A percentile compares a stretch with the other conserved stretches of the same genome.
Conservation (phyloP, 2,113 vertebrate species). For the Trichechus manatus region DNA sequence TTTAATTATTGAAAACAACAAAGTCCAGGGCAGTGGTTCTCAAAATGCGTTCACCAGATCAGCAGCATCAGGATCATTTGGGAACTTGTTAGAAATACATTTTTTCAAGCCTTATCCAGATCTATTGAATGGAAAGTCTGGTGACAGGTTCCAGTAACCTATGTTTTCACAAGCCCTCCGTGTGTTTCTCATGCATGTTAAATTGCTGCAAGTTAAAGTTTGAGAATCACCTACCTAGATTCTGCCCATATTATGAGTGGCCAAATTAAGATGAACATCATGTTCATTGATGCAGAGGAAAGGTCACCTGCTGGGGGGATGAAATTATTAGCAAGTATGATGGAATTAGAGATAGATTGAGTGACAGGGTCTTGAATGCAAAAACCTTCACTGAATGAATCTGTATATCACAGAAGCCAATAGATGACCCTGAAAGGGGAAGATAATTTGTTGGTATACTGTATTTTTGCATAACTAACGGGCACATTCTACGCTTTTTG, state of each 20-base stretch:
- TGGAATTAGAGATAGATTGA: neutral
- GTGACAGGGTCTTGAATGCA: neutral
- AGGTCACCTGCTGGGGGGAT: neutral
- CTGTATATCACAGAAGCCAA: neutral
- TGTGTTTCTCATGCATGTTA: neutral
- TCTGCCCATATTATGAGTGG: neutral
- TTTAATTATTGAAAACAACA: neutral
- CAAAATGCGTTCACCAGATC: neutral
- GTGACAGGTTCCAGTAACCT: neutral
- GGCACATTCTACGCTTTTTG: too few relatives aligned
- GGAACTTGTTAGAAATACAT: neutral
- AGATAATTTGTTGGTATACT: neutral
- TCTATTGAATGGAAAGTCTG: neutral
- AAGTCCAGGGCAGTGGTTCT: neutral
- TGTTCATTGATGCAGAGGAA: neutral
- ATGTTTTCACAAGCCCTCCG: neutral
- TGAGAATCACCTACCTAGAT: neutral
- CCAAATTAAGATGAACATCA: neutral
- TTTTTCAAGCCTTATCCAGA: neutral
- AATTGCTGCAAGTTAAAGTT: neutral
- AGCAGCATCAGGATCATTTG: neutral
- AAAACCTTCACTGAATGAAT: neutral
- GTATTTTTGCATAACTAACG: too few relatives aligned
- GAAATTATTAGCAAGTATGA: neutral
- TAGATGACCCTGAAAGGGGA: accelerated